A percentile compares a stretch with the other conserved stretches of the same genome.
Conservation (phyloP, 2,797 vertebrate species). For the Characodon lateralis region DNA sequence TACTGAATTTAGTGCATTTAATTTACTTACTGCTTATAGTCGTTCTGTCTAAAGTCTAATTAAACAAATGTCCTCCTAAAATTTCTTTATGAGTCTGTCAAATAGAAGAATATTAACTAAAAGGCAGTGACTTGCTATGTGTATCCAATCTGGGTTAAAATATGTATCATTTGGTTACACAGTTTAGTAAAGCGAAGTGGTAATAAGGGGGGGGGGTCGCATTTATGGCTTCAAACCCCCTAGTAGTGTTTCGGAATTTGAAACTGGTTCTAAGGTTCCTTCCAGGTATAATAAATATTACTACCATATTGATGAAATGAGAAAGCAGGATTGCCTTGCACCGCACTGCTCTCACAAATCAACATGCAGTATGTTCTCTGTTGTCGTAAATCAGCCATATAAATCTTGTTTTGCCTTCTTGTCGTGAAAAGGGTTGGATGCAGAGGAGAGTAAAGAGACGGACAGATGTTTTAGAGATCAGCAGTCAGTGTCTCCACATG, state of each 20-base stretch:
- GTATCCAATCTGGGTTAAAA: constrained; percentile 8
- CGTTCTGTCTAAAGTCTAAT: neutral
- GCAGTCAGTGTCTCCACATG: neutral
- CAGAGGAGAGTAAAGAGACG: neutral
- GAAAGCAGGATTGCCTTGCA: constrained; percentile 61
- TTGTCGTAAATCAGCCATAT: constrained; percentile 31
- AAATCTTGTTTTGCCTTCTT: constrained; percentile 18
- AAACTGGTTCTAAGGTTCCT: constrained; percentile 44
- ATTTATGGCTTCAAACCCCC: constrained; percentile 38
- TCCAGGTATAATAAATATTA: constrained; percentile 70
- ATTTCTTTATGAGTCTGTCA: neutral
- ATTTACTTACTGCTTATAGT: neutral
- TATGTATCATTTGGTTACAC: constrained; percentile 16
- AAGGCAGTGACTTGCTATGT: neutral
- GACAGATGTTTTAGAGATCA: constrained; percentile 19
- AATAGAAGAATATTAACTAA: neutral
- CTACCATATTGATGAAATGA: constrained; percentile 71
- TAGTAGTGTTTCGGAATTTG: constrained; percentile 43
- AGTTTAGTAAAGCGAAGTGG: constrained; percentile 16
- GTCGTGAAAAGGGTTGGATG: constrained; percentile 7
- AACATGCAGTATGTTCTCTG: constrained; percentile 26
- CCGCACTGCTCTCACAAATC: constrained; percentile 60
- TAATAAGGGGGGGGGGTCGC: neutral
- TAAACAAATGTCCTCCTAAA: neutral
- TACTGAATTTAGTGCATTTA: neutral